Conservation (phyloP, 2,888 invertebrate species). For the Drosophila prostipennis region DNA sequence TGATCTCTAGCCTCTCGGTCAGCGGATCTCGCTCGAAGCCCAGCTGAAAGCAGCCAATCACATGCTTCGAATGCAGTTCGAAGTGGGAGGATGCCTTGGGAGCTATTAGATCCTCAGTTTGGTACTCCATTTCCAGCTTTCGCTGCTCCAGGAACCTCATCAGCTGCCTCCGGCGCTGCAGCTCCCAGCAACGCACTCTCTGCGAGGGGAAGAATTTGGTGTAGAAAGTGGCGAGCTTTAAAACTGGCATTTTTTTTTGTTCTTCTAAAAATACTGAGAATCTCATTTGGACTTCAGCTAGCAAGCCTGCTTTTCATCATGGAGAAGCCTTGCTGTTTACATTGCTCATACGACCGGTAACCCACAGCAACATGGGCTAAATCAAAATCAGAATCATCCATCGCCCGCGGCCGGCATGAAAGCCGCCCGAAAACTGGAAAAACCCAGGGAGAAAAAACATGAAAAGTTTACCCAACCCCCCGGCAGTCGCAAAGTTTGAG, state of each 20-base stretch:
- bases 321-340: slow-evolving; percentile 7
- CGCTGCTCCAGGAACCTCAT: background rate
- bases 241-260: too few relatives aligned
- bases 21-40: background rate
- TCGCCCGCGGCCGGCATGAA: slow-evolving; percentile 10
- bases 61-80: background rate
- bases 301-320: slow-evolving; percentile 1
- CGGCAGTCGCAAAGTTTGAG: background rate
- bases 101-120: too few relatives aligned
- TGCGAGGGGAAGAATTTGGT: too few relatives aligned
- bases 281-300: background rate
- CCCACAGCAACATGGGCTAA: slow-evolving; percentile 12
- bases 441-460: slow-evolving; percentile 16
- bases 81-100: too few relatives aligned
- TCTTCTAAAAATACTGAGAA: too few relatives aligned
- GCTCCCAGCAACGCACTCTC: too few relatives aligned
- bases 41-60: background rate
- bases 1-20: background rate
- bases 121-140: background rate
- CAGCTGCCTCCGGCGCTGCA: background rate
- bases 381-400: slow-evolving; percentile 38
- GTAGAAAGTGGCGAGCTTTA: too few relatives aligned
- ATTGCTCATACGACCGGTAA: slow-evolving; percentile 28
- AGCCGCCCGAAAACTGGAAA: background rate
- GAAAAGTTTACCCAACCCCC: slow-evolving; percentile 34